Evolutionary conservation across 1,140 invertebrate genomes (phyloP).

Genomic region (Andrena cerasifolii): DNA sequence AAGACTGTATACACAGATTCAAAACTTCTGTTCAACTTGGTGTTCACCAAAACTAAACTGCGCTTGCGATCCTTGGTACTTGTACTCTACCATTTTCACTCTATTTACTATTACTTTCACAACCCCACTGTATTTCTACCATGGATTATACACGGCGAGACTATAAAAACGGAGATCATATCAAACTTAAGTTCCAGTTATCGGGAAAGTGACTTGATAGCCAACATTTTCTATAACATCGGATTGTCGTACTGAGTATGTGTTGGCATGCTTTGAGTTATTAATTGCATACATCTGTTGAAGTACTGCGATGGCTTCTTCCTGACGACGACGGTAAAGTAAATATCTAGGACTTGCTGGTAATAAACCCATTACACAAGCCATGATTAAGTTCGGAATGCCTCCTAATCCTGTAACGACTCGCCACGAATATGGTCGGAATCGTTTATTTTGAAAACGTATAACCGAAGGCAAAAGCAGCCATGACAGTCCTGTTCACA

Average conservation of each 20-base stretch:
- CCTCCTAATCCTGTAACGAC: conserved; percentile 63
- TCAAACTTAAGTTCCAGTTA: too few relatives aligned
- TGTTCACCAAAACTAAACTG: too few relatives aligned
- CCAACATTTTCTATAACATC: not conserved
- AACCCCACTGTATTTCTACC: too few relatives aligned
- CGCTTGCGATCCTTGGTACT: too few relatives aligned
- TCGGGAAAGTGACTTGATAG: too few relatives aligned
- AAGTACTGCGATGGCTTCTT: conserved; percentile 61
- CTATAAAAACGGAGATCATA: too few relatives aligned
- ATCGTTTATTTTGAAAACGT: conserved; percentile 58
- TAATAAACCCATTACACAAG: conserved; percentile 63
- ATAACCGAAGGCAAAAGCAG: conserved; percentile 65
- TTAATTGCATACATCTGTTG: conserved; percentile 73
- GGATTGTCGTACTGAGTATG: conserved; percentile 59
- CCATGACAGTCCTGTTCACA: conserved; percentile 65
- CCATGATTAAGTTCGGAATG: conserved; percentile 65
- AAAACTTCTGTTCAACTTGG: too few relatives aligned
- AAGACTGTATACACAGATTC: too few relatives aligned
- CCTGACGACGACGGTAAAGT: conserved; percentile 59
- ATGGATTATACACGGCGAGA: too few relatives aligned
- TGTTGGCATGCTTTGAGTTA: conserved; percentile 67
- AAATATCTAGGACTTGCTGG: conserved; percentile 66
- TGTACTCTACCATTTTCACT: too few relatives aligned
- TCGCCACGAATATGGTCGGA: conserved; percentile 71
- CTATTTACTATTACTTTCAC: too few relatives aligned